phyloP scores from a whole-genome alignment of 1,140 invertebrate genomes.

The Macrocentrus cingulum region DNA sequence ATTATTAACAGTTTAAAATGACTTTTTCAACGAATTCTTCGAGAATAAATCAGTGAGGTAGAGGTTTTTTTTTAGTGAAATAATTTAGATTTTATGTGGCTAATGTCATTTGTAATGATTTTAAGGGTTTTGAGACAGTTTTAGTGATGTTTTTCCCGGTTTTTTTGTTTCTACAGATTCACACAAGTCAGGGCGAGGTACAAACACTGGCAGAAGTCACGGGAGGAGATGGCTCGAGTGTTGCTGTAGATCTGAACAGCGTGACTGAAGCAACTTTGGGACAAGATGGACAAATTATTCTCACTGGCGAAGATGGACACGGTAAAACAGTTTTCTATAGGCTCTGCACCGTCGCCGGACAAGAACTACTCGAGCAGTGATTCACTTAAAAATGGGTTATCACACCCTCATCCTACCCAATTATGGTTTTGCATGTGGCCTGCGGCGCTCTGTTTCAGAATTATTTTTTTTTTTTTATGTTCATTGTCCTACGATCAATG shows the following conservation, averaged over 20 bases:
- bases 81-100: too few relatives aligned
- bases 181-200: slow-evolving; percentile 75
- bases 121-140: too few relatives aligned
- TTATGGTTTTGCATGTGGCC: slow-evolving; percentile 53
- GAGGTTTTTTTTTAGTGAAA: too few relatives aligned
- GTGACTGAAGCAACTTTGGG: slow-evolving; percentile 84
- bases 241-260: slow-evolving; percentile 83
- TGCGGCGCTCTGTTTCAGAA: slow-evolving; percentile 48
- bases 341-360: slow-evolving; percentile 60
- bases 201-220: slow-evolving; percentile 76
- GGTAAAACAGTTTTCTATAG: slow-evolving; percentile 68
- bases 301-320: slow-evolving; percentile 91
- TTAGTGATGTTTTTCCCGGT: too few relatives aligned
- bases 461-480: slow-evolving; percentile 29
- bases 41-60: too few relatives aligned
- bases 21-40: too few relatives aligned
- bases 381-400: slow-evolving; percentile 23
- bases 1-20: not conserved
- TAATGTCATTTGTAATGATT: too few relatives aligned
- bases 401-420: slow-evolving; percentile 30
- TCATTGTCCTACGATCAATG: slow-evolving; percentile 34
- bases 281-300: slow-evolving; percentile 92
- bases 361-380: slow-evolving; percentile 59
- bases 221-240: slow-evolving; percentile 66
- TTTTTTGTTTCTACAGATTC: slow-evolving; percentile 63